Base-by-base conservation (phyloP, 2,113 vertebrate genomes). In the Emydura subglobosa region DNA sequence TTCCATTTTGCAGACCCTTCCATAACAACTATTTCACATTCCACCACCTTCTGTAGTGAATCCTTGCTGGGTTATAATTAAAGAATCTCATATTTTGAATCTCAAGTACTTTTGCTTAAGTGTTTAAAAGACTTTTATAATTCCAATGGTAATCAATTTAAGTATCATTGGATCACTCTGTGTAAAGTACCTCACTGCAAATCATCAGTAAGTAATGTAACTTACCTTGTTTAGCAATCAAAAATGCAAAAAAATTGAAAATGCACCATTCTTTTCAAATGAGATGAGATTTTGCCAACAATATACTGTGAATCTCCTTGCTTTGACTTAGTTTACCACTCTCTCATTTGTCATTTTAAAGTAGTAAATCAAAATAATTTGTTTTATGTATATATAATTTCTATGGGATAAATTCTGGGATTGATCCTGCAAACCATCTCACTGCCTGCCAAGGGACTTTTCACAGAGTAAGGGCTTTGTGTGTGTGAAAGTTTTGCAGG, bases 151-250 rank as follows among this genome's bases (percentile, higher is more conserved):
- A 78, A 91, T 85, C 90, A 94, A 78, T 83, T 91, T 34, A 85
- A 59, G 87, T 95, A 82, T 89, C 91, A 85, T 90, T 47, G 42
- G 44, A 78, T 92, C 89, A 90, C 34, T 88, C 79, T 44, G 5
- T 11, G 76, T 87, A 39, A 54, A 61, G 51, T 79, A 55, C 89
- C 87, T 90, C 57, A 78, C 84, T 74, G 85, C 91, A 90, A 85
- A 2, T 97, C 95, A 96, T 96, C 88, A 51, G 82, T 50, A 96
- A 93, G 54, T 96, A 97, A 95, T 92, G 93, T 87, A 90, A 93
- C 74, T 87, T 83, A 29, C 87, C 85, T 68, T 81, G 89, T 81
- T 76, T 39, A 94, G 89, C 87, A 89, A 92, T 95, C 93, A 85
- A 92, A 89, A 2, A 0, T 82, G 93, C 25, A 93, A 16, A 79